A percentile compares a stretch with the other conserved stretches of the same genome.
Evolutionary conservation across 1,140 invertebrate genomes (phyloP).

Genomic region (Diorhabda sublineata): DNA sequence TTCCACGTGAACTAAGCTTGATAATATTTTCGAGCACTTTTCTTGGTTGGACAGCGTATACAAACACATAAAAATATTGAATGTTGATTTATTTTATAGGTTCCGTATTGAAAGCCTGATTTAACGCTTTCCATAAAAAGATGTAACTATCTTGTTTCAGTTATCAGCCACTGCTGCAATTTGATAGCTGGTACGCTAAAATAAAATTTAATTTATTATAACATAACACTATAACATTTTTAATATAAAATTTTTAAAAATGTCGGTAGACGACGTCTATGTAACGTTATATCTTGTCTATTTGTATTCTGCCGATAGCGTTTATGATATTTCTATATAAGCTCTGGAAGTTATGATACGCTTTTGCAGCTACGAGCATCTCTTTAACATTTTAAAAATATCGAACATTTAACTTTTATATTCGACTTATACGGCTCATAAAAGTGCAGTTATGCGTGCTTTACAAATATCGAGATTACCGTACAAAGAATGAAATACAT

Average conservation of each 20-base stretch:
- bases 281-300: slow-evolving; percentile 4
- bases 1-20: too few species aligned
- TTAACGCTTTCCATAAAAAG: too few species aligned
- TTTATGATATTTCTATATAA: slow-evolving; percentile 12
- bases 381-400: slow-evolving; percentile 9
- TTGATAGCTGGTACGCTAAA: neutral
- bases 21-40: too few species aligned
- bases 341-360: slow-evolving; percentile 15
- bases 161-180: neutral
- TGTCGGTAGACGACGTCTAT: neutral
- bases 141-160: too few species aligned
- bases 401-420: slow-evolving; percentile 3
- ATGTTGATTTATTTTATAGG: too few species aligned
- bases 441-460: neutral
- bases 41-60: too few species aligned
- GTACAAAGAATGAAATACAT: neutral
- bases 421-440: neutral
- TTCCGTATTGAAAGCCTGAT: too few species aligned
- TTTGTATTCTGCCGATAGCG: slow-evolving; percentile 18
- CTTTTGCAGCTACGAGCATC: slow-evolving; percentile 7
- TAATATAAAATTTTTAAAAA: neutral
- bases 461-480: slow-evolving; percentile 3
- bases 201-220: neutral
- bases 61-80: too few species aligned
- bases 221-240: slow-evolving; percentile 1